Conservation (phyloP, 2,888 invertebrate species). For the Portevinia maculata region DNA sequence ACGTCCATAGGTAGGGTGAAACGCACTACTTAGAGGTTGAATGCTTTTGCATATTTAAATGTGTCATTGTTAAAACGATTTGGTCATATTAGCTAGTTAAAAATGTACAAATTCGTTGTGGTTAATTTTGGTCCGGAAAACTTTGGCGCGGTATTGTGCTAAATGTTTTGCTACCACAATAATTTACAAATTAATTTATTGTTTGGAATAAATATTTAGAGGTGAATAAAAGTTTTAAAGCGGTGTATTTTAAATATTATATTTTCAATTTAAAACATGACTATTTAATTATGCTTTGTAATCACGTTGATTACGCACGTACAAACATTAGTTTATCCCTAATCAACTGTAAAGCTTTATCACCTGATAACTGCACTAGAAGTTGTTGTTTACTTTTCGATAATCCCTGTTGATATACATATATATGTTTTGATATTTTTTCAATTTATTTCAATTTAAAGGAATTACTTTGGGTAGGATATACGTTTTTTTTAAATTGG, state of each 20-base stretch:
- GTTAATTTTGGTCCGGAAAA: neutral
- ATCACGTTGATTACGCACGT: no score
- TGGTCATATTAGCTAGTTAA: constrained; percentile 15
- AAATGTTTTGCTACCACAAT: neutral
- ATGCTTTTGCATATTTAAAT: constrained; percentile 17
- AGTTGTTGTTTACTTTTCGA: no score
- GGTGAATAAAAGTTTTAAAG: no score
- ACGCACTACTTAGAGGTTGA: neutral
- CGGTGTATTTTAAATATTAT: no score
- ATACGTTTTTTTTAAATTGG: constrained; percentile 48
- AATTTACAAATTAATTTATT: neutral
- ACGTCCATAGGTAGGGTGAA: neutral
- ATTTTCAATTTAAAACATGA: no score
- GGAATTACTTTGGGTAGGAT: neutral
- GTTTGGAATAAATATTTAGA: neutral
- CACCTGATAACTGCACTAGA: neutral
- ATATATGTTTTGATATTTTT: no score
- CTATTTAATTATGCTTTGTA: no score
- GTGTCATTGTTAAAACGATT: neutral
- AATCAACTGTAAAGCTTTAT: no score
- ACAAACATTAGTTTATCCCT: no score
- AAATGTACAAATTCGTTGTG: constrained; percentile 15
- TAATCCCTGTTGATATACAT: no score
- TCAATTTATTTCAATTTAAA: no score
- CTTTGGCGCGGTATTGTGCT: constrained; percentile 4